These are phyloP conservation scores for Plutella xylostella DNA, from an alignment of 2,888 invertebrate species.

Conservation along the genomic window DNA sequence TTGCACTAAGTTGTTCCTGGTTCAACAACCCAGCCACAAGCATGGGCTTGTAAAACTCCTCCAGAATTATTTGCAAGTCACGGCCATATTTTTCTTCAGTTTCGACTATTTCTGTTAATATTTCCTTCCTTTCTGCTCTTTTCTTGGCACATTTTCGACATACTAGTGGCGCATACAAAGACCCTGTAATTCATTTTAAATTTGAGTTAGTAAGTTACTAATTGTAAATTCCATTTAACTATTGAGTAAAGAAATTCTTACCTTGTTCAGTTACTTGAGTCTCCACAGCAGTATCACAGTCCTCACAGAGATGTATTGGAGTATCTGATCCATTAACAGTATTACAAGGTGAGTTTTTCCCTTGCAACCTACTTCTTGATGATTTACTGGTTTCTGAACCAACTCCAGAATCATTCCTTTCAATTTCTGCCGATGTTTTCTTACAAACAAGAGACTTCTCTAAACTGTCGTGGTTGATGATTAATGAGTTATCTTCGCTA, in stretches of 20 bases:
- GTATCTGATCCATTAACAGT: slow-evolving; percentile 66
- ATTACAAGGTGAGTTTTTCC: slow-evolving; percentile 60
- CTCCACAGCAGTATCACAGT: slow-evolving; percentile 86
- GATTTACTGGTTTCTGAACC: slow-evolving; percentile 93
- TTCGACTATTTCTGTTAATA: slow-evolving; percentile 94
- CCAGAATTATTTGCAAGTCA: slow-evolving; percentile 91
- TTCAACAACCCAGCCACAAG: slow-evolving; percentile 90
- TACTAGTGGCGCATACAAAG: slow-evolving; percentile 80
- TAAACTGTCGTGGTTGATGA: slow-evolving; percentile 68
- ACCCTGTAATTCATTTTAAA: slow-evolving; percentile 52
- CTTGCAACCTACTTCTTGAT: slow-evolving; percentile 80
- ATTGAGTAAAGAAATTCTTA: slow-evolving; percentile 17
- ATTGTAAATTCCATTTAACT: neutral
- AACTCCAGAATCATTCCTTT: slow-evolving; percentile 92
- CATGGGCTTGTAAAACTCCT: slow-evolving; percentile 95
- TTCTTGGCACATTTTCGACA: slow-evolving; percentile 92
- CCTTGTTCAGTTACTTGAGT: slow-evolving; percentile 78
- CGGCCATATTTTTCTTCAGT: slow-evolving; percentile 96
- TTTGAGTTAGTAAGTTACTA: neutral
- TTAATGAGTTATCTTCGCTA: slow-evolving; percentile 84
- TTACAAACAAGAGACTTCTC: slow-evolving; percentile 68
- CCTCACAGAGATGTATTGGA: slow-evolving; percentile 82
- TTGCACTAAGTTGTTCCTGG: slow-evolving; percentile 90
- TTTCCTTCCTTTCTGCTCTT: slow-evolving; percentile 91
- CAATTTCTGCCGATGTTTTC: slow-evolving; percentile 80